phyloP scores from a whole-genome alignment of 1,140 invertebrate genomes.

The Conopomorpha cramerella region DNA sequence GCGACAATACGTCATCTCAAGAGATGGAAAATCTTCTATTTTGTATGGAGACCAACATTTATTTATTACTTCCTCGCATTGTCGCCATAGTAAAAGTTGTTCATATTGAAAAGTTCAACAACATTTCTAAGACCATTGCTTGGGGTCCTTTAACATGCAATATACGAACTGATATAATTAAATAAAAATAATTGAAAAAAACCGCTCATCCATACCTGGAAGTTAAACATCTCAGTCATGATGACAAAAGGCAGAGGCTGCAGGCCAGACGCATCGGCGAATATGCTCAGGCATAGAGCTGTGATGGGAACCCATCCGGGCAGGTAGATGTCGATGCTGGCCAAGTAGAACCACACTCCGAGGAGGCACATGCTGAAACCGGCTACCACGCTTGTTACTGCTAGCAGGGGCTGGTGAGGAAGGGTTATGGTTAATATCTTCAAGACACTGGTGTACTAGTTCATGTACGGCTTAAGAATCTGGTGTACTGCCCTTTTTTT shows the following conservation, averaged over 20 bases:
- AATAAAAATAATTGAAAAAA: not conserved
- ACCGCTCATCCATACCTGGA: constrained; percentile 26
- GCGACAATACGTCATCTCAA: too few species aligned
- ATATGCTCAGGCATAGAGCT: constrained; percentile 35
- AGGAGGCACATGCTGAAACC: constrained; percentile 34
- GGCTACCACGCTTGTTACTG: constrained; percentile 24
- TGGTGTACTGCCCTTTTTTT: too few species aligned
- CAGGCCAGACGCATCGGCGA: constrained; percentile 36
- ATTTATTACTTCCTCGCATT: not conserved
- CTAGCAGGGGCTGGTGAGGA: constrained; percentile 22
- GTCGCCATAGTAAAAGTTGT: not conserved
- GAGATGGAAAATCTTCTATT: too few species aligned
- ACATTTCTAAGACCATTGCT: not conserved
- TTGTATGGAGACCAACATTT: not conserved
- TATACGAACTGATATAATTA: constrained; percentile 4
- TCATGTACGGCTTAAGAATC: too few species aligned
- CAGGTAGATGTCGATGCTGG: constrained; percentile 8
- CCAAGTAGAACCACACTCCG: constrained; percentile 33
- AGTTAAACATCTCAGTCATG: constrained; percentile 39
- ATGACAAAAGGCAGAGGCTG: constrained; percentile 32
- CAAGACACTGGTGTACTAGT: not conserved
- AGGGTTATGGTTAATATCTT: not conserved
- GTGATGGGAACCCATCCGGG: constrained; percentile 29
- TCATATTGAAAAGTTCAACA: not conserved
- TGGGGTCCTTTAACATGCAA: constrained; percentile 1